Conservation (phyloP, 2,888 invertebrate species). For the Myathropa florea region DNA sequence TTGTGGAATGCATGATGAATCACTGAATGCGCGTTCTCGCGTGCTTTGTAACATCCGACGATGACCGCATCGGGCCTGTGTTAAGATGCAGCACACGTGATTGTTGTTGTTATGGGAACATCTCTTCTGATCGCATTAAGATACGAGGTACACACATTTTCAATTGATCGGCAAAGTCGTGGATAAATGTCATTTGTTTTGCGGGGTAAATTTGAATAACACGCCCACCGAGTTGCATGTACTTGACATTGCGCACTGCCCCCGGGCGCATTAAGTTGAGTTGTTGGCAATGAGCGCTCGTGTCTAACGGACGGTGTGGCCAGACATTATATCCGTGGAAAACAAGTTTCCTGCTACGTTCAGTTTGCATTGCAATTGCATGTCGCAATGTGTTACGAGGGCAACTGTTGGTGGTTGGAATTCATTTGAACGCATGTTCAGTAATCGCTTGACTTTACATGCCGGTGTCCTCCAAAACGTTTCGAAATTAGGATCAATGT, state of each 20-base stretch:
- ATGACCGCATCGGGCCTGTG: slow-evolving; percentile 34
- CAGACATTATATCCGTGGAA: background rate
- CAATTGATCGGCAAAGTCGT: background rate
- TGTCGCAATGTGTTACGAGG: background rate
- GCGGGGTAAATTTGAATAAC: slow-evolving; percentile 14
- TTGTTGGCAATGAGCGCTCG: background rate
- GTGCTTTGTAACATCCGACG: slow-evolving; percentile 36
- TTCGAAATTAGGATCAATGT: too few species aligned
- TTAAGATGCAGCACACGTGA: slow-evolving; percentile 51
- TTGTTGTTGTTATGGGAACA: background rate
- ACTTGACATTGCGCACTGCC: background rate
- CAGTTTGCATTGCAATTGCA: background rate
- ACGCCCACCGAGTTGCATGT: background rate
- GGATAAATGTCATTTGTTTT: background rate
- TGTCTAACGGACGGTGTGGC: background rate
- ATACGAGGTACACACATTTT: background rate
- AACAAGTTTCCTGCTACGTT: background rate
- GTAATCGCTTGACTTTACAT: background rate
- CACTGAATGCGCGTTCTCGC: slow-evolving; percentile 26
- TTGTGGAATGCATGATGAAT: slow-evolving; percentile 28
- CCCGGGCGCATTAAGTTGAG: background rate
- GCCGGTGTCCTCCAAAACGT: background rate
- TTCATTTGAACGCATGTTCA: background rate
- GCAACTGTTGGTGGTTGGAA: background rate
- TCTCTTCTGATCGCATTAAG: background rate